Percentiles rank a stretch among this genome's conserved stretches.
Conservation (phyloP, 35 echinoderm and acorn worm genomes). For the Hemicentrotus pulcherrimus region DNA sequence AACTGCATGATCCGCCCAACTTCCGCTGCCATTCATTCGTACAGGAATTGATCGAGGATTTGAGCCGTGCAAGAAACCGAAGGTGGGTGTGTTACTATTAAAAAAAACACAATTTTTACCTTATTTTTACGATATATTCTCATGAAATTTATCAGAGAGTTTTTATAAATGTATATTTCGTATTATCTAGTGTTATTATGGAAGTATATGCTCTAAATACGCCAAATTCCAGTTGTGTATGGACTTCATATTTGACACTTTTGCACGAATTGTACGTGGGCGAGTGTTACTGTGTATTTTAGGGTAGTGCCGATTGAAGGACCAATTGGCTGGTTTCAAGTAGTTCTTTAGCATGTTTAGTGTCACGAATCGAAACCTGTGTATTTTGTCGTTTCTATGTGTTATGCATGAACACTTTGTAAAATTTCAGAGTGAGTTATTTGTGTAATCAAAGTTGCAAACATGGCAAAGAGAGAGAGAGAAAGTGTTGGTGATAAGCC, state of each 20-base stretch:
- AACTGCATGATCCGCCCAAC: slow-evolving; percentile 45
- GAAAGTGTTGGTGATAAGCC: too few species aligned
- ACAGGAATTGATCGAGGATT: neutral
- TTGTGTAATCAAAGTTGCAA: too few species aligned
- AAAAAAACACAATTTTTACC: neutral
- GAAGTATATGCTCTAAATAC: neutral
- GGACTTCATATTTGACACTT: too few species aligned
- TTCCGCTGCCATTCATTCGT: slow-evolving; percentile 49
- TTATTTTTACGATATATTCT: neutral
- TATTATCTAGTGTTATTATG: neutral
- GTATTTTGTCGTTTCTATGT: too few species aligned
- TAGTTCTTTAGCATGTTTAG: too few species aligned
- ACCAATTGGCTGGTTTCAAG: too few species aligned
- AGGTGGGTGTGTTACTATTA: slow-evolving; percentile 38
- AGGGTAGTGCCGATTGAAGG: neutral
- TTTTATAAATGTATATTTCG: neutral
- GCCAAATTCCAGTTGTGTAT: too few species aligned
- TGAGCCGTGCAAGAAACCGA: neutral
- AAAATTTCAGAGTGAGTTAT: too few species aligned
- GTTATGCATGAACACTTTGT: too few species aligned
- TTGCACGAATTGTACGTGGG: neutral
- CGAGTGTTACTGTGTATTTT: neutral
- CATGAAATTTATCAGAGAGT: neutral
- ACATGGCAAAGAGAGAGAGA: too few species aligned
- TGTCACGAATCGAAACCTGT: too few species aligned